Conservation (phyloP, 2,888 invertebrate genomes). For the Cerastoderma edule region DNA sequence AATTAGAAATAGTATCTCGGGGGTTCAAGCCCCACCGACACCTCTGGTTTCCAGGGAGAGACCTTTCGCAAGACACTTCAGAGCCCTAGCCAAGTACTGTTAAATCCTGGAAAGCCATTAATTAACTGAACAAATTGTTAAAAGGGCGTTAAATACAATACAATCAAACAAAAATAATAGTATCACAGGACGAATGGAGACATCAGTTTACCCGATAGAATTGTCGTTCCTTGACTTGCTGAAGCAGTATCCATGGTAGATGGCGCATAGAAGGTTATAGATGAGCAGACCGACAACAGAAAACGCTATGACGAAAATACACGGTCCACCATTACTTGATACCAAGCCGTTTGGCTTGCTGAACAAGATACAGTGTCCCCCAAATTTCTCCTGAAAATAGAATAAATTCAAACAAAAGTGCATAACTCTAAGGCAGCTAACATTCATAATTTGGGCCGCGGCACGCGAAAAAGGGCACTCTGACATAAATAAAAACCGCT, state of each 20-base stretch:
- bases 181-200: background rate
- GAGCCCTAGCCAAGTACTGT: background rate
- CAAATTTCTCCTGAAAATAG: constrained; percentile 14
- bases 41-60: background rate
- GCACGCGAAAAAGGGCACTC: too few relatives aligned
- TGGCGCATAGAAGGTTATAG: constrained; percentile 10
- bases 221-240: constrained; percentile 9
- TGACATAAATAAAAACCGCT: too few relatives aligned
- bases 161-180: background rate
- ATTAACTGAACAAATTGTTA: constrained; percentile 1
- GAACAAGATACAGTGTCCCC: constrained; percentile 7
- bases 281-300: constrained; percentile 12
- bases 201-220: background rate
- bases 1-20: too few relatives aligned
- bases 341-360: background rate
- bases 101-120: background rate
- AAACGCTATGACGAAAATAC: constrained; percentile 8
- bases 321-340: background rate
- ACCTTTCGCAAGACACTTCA: background rate
- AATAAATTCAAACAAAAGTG: too few relatives aligned
- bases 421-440: too few relatives aligned
- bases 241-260: constrained; percentile 10
- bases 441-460: too few relatives aligned
- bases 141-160: background rate
- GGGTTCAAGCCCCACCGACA: background rate